These are phyloP conservation scores for Stictonetta naevosa DNA, from an alignment of 2,113 vertebrate species.

Conservation along the genomic window DNA sequence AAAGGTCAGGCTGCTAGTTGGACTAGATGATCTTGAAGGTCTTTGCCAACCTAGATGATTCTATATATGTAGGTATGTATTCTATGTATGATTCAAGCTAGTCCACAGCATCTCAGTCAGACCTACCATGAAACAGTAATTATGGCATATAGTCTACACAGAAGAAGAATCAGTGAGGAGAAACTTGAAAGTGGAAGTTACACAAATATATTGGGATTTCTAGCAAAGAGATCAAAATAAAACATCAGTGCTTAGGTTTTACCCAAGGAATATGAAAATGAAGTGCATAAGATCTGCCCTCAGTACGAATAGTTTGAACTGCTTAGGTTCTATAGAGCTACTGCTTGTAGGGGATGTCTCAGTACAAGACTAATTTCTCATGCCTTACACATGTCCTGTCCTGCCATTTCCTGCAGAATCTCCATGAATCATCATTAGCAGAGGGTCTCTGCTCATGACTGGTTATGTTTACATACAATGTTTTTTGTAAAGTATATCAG, in stretches of 20 bases:
- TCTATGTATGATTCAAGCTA: not conserved
- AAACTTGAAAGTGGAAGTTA: not conserved
- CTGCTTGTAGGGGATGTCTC: not conserved
- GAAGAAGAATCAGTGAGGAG: not conserved
- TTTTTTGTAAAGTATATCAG: not conserved
- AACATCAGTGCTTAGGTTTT: not conserved
- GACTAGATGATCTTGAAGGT: no score
- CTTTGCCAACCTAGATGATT: no score
- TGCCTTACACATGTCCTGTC: not conserved
- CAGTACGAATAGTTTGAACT: not conserved
- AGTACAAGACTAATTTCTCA: not conserved
- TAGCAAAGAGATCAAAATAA: not conserved
- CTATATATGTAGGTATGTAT: no score
- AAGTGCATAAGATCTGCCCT: not conserved
- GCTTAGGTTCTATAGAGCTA: not conserved
- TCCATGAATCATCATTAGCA: constrained; percentile 13
- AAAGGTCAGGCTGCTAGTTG: no score
- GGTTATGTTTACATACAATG: accelerated
- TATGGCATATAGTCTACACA: not conserved
- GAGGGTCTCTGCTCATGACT: not conserved
- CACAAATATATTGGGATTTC: not conserved
- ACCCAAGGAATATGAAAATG: not conserved
- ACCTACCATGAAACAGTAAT: not conserved
- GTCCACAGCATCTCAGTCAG: not conserved
- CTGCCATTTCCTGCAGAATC: not conserved